Base-by-base conservation (phyloP, 1,140 invertebrate species). In the Mycetomoellerius zeteki region DNA sequence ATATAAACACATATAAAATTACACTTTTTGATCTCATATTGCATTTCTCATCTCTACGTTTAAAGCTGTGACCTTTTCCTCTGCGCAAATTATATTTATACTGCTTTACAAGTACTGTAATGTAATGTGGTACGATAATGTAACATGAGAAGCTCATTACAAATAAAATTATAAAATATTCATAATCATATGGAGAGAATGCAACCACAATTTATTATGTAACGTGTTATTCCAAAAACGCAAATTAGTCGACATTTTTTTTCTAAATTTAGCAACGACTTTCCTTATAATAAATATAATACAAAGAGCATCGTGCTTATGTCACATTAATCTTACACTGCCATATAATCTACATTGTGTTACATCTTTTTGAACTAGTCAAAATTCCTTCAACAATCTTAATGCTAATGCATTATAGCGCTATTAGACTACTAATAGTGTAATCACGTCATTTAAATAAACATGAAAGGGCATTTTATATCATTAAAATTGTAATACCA, bases 71-170 rank as follows among this genome's bases (percentile, higher is more conserved):
- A 73, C 19, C 27, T 30, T 30, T 43, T 60, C 24, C 33, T 14
- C 24, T 37, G 12, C 54, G 24, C 52, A 47, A 73, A 82, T 72
- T 72, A 82, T 73, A 73, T 60, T 60, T 58, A 47, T 47, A 67
- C 64, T 47, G 33, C n/a, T 43, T 67, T 21, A 37, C 33, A 67
- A 43, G 21, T 19, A 58, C 7, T 10, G 6, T n/a, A 30, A 50
- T n/a, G 6, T 58, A 24, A 50, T 78, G 7, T 56, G 2, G 6
- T 27, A 43, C 19, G 19, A 77, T 62, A 5, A 64, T 64, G 19
- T n/a, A 27, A 5, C 16, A 77, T 21, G 37, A 81, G 33, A 81
- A 0, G 3, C n/a, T 54, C 10, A 50, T 77, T 1, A 24, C 27
- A 24, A 60, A 19, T 62, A 43, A 33, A 73, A 82, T 21, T 73